A percentile compares a stretch with the other conserved stretches of the same genome.
phyloP scores from a whole-genome alignment of 2,113 vertebrate genomes.

The Campylomormyrus numenius region DNA sequence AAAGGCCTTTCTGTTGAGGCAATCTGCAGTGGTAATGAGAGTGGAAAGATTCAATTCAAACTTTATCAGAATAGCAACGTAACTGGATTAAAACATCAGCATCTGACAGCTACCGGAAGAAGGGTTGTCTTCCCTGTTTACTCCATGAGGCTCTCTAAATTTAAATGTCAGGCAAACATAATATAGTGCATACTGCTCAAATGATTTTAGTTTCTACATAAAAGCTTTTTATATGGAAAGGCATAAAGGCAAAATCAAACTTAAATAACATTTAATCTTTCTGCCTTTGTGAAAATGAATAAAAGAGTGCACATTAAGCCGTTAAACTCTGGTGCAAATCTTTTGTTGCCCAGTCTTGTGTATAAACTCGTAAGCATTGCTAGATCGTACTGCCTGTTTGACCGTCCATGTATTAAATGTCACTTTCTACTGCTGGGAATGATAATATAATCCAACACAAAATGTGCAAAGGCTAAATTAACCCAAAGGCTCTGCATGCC shows the following conservation, averaged over 20 bases:
- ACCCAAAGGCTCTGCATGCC: conserved; percentile 14
- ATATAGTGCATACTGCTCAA: neutral
- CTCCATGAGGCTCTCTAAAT: neutral
- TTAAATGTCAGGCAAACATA: neutral
- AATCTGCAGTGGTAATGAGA: neutral
- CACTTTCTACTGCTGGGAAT: conserved; percentile 13
- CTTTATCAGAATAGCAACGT: neutral
- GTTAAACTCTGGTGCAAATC: neutral
- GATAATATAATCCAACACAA: conserved; percentile 17
- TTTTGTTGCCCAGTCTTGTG: neutral
- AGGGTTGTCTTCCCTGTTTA: neutral
- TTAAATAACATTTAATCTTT: neutral
- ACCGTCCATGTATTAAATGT: neutral
- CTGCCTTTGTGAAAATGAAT: neutral
- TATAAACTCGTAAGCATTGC: neutral
- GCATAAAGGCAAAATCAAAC: neutral
- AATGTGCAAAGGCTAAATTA: conserved; percentile 14
- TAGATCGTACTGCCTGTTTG: neutral
- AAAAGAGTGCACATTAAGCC: neutral
- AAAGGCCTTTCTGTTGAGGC: neutral
- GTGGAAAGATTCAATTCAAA: neutral
- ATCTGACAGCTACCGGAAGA: neutral
- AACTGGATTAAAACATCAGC: neutral
- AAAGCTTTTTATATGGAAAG: neutral
- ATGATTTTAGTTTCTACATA: neutral